These are phyloP conservation scores for Ganaspis sp. DNA, from an alignment of 1,140 invertebrate genomes.

Conservation along the genomic window DNA sequence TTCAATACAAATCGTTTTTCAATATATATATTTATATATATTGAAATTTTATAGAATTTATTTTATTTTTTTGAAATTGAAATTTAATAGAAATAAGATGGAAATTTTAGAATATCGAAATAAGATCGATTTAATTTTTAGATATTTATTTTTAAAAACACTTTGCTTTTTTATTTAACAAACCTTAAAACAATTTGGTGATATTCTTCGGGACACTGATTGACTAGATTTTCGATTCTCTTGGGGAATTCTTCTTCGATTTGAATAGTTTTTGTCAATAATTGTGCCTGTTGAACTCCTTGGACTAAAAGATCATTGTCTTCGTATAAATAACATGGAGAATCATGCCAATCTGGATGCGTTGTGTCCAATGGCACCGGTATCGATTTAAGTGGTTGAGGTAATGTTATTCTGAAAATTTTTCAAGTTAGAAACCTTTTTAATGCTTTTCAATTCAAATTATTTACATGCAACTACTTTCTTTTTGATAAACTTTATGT, in stretches of 20 bases:
- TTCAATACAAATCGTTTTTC: no score
- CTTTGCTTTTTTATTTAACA: background rate
- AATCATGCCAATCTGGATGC: slow-evolving; percentile 82
- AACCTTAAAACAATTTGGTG: slow-evolving; percentile 71
- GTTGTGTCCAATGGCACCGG: slow-evolving; percentile 73
- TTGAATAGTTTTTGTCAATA: slow-evolving; percentile 85
- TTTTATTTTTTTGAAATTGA: no score
- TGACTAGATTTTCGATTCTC: slow-evolving; percentile 72
- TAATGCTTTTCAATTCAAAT: no score
- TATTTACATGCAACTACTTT: no score
- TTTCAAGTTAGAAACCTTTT: no score
- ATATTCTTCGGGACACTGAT: slow-evolving; percentile 70
- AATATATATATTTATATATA: background rate
- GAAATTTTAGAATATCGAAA: no score
- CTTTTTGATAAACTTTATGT: no score
- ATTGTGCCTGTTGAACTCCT: slow-evolving; percentile 84
- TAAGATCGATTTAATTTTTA: no score
- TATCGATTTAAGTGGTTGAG: slow-evolving; percentile 48
- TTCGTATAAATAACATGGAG: slow-evolving; percentile 78
- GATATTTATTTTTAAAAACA: no score
- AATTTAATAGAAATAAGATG: no score
- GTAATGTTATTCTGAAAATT: slow-evolving; percentile 39
- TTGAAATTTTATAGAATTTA: slow-evolving; percentile 13
- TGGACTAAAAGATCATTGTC: slow-evolving; percentile 82
- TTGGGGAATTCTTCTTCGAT: slow-evolving; percentile 80